These are phyloP conservation scores for Papilio protenor DNA, from an alignment of 2,888 invertebrate species.

Conservation along the genomic window DNA sequence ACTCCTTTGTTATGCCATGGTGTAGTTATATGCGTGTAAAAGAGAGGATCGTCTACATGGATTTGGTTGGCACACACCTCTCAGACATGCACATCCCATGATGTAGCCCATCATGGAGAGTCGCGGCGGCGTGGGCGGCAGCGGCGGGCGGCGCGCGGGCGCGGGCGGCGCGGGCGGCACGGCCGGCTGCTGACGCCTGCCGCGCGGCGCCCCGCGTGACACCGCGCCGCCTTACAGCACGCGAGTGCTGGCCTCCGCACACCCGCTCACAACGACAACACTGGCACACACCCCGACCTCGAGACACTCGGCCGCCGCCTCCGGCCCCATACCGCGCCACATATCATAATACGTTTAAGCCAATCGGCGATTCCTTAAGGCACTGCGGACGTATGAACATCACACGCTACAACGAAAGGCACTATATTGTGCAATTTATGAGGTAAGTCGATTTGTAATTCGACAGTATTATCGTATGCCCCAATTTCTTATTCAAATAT, in stretches of 20 bases:
- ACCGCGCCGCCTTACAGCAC: slow-evolving; percentile 45
- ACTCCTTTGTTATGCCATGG: not conserved
- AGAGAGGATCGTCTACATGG: slow-evolving; percentile 2
- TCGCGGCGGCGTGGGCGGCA: slow-evolving; percentile 69
- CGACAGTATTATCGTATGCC: not conserved
- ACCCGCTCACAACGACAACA: slow-evolving; percentile 32
- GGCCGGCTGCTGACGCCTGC: slow-evolving; percentile 58
- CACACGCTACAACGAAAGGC: not conserved
- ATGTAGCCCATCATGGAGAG: slow-evolving; percentile 95
- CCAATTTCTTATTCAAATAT: slow-evolving; percentile 36
- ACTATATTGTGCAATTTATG: not conserved
- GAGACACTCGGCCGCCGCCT: not conserved
- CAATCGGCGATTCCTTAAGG: slow-evolving; percentile 4
- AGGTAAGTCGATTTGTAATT: not conserved
- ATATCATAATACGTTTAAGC: slow-evolving; percentile 6
- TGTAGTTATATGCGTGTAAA: not conserved
- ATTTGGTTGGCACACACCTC: slow-evolving; percentile 84
- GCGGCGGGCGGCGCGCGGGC: slow-evolving; percentile 77
- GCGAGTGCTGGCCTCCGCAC: slow-evolving; percentile 31
- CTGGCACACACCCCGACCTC: slow-evolving; percentile 28
- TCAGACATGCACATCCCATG: slow-evolving; percentile 96
- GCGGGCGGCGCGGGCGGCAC: slow-evolving; percentile 71
- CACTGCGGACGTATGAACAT: slow-evolving; percentile 27
- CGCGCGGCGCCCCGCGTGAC: slow-evolving; percentile 59
- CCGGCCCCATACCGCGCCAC: not conserved